phyloP scores from a whole-genome alignment of 2,888 invertebrate species.

The Xanthia icteritia region DNA sequence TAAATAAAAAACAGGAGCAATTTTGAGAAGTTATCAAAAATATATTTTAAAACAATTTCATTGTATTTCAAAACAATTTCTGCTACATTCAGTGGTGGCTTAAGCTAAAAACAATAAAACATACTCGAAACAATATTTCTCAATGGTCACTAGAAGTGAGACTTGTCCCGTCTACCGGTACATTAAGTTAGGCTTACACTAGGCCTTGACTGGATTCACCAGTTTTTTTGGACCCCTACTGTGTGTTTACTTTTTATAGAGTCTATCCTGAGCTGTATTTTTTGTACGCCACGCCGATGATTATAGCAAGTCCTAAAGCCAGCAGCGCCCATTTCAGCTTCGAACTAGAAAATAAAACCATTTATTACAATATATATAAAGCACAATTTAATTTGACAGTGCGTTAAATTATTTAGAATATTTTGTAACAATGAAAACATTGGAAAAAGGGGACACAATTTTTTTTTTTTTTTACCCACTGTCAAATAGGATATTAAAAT shows the following conservation, averaged over 20 bases:
- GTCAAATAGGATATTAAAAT: conserved; percentile 2
- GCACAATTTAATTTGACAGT: conserved; percentile 10
- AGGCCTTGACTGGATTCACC: conserved; percentile 58
- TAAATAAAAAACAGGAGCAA: background rate
- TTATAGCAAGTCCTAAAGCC: conserved; percentile 77
- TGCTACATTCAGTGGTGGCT: background rate
- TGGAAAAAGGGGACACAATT: background rate
- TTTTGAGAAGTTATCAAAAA: conserved; percentile 6
- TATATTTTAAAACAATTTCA: background rate
- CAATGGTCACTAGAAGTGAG: conserved; percentile 20
- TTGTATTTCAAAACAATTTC: conserved; percentile 14
- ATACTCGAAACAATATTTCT: conserved; percentile 26
- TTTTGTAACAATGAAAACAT: background rate
- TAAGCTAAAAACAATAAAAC: conserved; percentile 17
- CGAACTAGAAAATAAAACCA: conserved; percentile 65
- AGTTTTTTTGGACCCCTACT: conserved; percentile 60
- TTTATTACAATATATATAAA: background rate
- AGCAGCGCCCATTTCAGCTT: conserved; percentile 79
- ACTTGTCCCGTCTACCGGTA: conserved; percentile 23
- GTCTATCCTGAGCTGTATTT: conserved; percentile 68
- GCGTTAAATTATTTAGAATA: background rate
- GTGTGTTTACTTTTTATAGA: conserved; percentile 37
- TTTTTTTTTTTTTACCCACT: background rate
- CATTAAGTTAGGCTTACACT: conserved; percentile 56
- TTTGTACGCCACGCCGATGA: conserved; percentile 77